Evolutionary conservation across 2,888 invertebrate genomes (phyloP).

Genomic region (Fabriciana adippe): DNA sequence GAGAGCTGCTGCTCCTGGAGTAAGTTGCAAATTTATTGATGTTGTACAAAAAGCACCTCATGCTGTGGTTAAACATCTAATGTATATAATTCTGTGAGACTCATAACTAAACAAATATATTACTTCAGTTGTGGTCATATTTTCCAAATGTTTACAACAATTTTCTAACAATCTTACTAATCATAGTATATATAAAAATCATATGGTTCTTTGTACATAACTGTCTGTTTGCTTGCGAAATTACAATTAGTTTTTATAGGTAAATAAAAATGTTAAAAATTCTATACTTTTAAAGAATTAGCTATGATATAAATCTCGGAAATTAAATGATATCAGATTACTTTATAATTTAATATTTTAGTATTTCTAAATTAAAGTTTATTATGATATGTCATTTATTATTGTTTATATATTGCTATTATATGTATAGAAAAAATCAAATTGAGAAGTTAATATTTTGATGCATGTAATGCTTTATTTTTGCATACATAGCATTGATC

Average conservation of each 20-base stretch:
- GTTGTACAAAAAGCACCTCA: slow-evolving; percentile 21
- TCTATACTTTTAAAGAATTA: too few species aligned
- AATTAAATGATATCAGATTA: too few species aligned
- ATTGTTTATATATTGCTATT: too few species aligned
- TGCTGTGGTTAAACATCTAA: slow-evolving; percentile 14
- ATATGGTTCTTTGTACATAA: too few species aligned
- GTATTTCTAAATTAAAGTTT: too few species aligned
- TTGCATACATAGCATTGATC: slow-evolving; percentile 6
- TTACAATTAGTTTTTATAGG: too few species aligned
- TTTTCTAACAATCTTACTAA: background rate
- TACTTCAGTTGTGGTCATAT: slow-evolving; percentile 2
- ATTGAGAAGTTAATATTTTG: background rate
- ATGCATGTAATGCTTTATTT: slow-evolving; percentile 9
- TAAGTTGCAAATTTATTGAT: slow-evolving; percentile 64
- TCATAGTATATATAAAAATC: background rate
- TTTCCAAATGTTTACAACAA: background rate
- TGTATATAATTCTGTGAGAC: slow-evolving; percentile 24
- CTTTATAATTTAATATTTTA: too few species aligned
- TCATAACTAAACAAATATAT: slow-evolving; percentile 22
- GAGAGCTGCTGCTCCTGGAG: slow-evolving; percentile 90
- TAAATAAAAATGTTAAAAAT: too few species aligned
- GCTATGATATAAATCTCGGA: too few species aligned
- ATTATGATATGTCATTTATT: too few species aligned
- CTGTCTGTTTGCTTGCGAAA: too few species aligned
- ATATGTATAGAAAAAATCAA: background rate